A percentile compares a stretch with the other conserved stretches of the same genome.
phyloP scores from a whole-genome alignment of 2,888 invertebrate genomes.

The Orchestes rusci region DNA sequence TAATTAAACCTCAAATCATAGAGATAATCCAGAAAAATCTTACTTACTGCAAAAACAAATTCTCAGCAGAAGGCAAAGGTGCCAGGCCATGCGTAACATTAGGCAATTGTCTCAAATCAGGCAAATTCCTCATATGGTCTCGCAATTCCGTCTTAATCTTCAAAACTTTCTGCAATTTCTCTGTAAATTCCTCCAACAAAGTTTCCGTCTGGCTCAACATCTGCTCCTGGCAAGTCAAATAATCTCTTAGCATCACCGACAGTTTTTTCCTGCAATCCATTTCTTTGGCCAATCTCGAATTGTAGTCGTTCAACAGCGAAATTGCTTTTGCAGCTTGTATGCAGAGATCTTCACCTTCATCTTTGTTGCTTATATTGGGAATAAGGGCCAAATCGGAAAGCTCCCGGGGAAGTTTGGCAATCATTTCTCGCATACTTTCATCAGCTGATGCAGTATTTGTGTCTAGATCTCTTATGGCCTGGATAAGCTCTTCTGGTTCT shows the following conservation, averaged over 20 bases:
- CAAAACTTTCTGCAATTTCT: constrained; percentile 80
- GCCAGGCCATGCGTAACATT: constrained; percentile 89
- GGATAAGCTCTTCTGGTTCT: constrained; percentile 87
- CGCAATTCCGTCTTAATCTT: constrained; percentile 82
- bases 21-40: neutral
- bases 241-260: constrained; percentile 80
- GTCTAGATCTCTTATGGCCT: constrained; percentile 77
- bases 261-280: constrained; percentile 84
- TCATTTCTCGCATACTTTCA: constrained; percentile 84
- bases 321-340: constrained; percentile 84
- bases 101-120: constrained; percentile 85
- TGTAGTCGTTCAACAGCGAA: constrained; percentile 80
- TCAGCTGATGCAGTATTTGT: constrained; percentile 93
- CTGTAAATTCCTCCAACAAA: constrained; percentile 85
- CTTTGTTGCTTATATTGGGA: constrained; percentile 72
- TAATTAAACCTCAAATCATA: no score
- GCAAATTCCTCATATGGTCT: constrained; percentile 88
- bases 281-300: constrained; percentile 76
- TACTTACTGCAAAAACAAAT: constrained; percentile 66
- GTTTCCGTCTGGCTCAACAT: constrained; percentile 79
- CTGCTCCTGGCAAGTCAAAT: constrained; percentile 79
- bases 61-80: constrained; percentile 91
- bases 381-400: constrained; percentile 87
- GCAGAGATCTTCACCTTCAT: constrained; percentile 70
- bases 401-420: constrained; percentile 89